Base-by-base conservation (phyloP, 2,113 vertebrate genomes). In the Perca flavescens region DNA sequence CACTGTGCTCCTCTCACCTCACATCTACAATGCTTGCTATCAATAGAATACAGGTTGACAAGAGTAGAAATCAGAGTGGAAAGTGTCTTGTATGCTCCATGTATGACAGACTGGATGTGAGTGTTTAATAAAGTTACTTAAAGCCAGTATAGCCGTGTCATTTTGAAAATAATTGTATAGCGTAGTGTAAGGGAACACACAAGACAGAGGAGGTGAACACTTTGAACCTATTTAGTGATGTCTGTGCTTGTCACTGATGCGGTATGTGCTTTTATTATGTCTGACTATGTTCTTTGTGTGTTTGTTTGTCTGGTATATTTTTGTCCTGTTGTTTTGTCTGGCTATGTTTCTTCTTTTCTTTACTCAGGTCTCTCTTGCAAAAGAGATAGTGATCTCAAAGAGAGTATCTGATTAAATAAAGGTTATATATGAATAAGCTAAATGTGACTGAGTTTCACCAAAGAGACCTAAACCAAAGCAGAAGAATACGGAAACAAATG, bases 1-100 rank as follows among this genome's bases (percentile, higher is more conserved):
- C 31, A 36, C 63, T 72, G 52, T 74, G 69, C 68, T 80, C 54
- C 6, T 34, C 49, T 70, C 36, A 63, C 58, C 58, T 62, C 54
- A 67, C 25, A 67, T 22, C 52, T 77, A 67, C 21, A 71, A 43
- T 62, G 13, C 49, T 47, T 49, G 12, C 64, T 54, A 64, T 68
- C 40, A 80, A 61, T 50, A 56, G n/a, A 25, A 68, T 22, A 50
- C 53, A 47, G 16, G 31, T 36, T 47, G 61, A 72, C 19, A 75
- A 67, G 31, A n/a, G 40, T 12, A 34, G 5, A 53, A 73, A 43
- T 60, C 36, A 36, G 14, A 66, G 34, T 43, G 40, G 28, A 53
- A n/a, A 54, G 25, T 12, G 11, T 60, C 19, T 9, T 34, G 17
- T 21, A 61, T 28, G 7, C 15, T 31, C 22, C 25, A 31, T 58